Percentiles rank a stretch among this genome's conserved stretches.
Conservation (phyloP, 2,113 vertebrate genomes). For the Typhlomys cinereus region DNA sequence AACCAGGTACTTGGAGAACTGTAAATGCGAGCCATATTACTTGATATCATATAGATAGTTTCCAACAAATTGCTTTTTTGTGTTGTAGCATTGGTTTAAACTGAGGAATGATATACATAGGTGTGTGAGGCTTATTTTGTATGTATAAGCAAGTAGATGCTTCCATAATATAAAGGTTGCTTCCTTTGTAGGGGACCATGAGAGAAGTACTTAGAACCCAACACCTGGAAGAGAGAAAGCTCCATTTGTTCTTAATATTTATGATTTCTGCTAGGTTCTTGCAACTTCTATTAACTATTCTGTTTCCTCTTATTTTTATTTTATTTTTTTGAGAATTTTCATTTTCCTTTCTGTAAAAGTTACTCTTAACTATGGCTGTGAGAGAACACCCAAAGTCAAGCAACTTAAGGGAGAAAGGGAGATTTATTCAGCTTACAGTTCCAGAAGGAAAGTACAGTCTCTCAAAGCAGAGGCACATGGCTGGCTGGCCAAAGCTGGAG, state of each 20-base stretch:
- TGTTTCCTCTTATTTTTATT: too few relatives aligned
- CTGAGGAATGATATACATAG: neutral
- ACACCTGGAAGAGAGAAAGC: neutral
- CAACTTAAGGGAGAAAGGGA: too few relatives aligned
- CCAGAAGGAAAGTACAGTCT: too few relatives aligned
- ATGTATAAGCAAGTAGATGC: neutral
- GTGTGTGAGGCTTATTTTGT: neutral
- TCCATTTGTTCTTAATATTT: neutral
- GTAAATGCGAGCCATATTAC: neutral
- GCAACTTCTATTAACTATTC: neutral
- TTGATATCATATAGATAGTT: neutral
- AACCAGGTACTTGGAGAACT: neutral
- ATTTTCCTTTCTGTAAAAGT: too few relatives aligned
- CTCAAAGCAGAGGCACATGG: too few relatives aligned
- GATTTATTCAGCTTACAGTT: too few relatives aligned
- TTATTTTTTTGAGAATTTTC: too few relatives aligned
- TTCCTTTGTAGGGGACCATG: neutral
- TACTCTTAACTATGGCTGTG: too few relatives aligned
- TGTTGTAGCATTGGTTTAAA: neutral
- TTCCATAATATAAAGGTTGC: neutral
- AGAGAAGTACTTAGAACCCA: neutral
- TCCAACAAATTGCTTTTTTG: neutral
- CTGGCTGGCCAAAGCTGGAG: too few relatives aligned
- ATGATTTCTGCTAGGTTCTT: neutral
- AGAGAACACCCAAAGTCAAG: too few relatives aligned